A percentile compares a stretch with the other conserved stretches of the same genome.
Conservation (phyloP, 2,797 vertebrate genomes). For the Parauchenoglanis punctatus region DNA sequence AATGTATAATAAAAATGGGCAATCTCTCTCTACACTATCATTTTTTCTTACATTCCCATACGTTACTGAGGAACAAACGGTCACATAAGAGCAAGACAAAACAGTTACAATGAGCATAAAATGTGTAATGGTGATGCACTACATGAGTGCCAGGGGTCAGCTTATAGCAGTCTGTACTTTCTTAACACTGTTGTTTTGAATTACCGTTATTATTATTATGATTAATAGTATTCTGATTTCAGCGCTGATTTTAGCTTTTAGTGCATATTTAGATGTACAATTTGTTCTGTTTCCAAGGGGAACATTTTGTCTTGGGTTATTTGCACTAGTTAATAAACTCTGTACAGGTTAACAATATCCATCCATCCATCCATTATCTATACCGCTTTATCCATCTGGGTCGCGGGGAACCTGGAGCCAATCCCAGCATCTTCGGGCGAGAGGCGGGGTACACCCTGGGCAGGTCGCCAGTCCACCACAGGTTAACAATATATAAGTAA, state of each 20-base stretch:
- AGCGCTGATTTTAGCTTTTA: slow-evolving; percentile 9
- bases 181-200: not conserved
- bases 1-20: not conserved
- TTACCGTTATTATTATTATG: not conserved
- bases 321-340: not conserved
- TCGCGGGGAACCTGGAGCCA: too few species aligned
- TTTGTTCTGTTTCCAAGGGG: slow-evolving; percentile 6
- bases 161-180: not conserved
- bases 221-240: not conserved
- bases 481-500: not conserved
- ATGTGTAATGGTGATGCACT: not conserved
- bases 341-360: not conserved
- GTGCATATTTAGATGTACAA: slow-evolving; percentile 32
- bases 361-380: too few species aligned
- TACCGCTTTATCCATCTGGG: too few species aligned
- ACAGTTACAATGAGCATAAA: slow-evolving; percentile 4
- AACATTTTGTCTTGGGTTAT: not conserved
- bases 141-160: not conserved
- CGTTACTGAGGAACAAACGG: not conserved
- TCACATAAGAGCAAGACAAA: not conserved
- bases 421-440: too few species aligned
- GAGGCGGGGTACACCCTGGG: too few species aligned
- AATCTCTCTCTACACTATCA: not conserved
- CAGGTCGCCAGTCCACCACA: not conserved
- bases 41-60: not conserved